Percentiles rank a stretch among this genome's conserved stretches.
phyloP scores from a whole-genome alignment of 2,797 vertebrate species.

The Eulemur rubriventer region DNA sequence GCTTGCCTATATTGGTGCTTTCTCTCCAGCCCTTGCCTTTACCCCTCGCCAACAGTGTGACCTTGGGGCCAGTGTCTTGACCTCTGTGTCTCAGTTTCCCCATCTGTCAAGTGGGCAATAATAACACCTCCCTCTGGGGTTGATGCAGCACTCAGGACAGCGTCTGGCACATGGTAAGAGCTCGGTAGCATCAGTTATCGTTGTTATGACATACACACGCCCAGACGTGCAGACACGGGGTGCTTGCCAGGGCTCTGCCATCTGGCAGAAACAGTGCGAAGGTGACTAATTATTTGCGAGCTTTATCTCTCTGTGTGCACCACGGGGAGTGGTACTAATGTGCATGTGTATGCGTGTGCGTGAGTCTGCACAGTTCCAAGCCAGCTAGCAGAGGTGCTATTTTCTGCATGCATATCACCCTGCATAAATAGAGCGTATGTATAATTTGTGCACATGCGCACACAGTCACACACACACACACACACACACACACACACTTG shows the following conservation, averaged over 20 bases:
- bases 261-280: neutral
- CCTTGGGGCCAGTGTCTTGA: neutral
- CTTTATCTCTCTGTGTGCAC: neutral
- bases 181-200: neutral
- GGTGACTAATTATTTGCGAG: neutral
- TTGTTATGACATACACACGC: neutral
- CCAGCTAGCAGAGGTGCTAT: neutral
- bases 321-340: neutral
- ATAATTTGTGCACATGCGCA: neutral
- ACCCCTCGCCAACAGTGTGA: neutral
- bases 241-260: neutral
- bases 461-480: neutral
- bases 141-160: neutral
- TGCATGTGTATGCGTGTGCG: too few species aligned
- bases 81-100: neutral
- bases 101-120: neutral
- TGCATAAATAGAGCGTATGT: neutral
- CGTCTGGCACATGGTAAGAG: neutral
- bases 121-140: neutral
- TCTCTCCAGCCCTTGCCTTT: neutral
- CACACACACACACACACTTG: too few species aligned
- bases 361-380: neutral
- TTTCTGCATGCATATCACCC: neutral
- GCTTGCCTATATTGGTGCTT: neutral
- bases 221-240: neutral